Percentiles rank a stretch among this genome's conserved stretches.
These are phyloP conservation scores for Pao palembangensis DNA, from an alignment of 2,113 vertebrate species.

Conservation along the genomic window DNA sequence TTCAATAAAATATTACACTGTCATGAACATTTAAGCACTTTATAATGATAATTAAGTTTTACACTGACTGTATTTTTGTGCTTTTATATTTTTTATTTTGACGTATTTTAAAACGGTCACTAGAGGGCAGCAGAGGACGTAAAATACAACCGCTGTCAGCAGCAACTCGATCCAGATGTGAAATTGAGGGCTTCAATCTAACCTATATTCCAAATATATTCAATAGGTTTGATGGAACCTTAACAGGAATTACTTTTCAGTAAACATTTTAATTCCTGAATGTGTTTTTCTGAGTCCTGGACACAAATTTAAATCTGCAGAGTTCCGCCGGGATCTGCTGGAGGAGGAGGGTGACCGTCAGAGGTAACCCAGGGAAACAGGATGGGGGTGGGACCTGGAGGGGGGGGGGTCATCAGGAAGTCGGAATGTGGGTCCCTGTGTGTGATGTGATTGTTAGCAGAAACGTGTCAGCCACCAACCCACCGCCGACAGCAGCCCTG, in stretches of 20 bases:
- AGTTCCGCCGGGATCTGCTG: constrained; percentile 21
- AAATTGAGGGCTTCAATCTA: constrained; percentile 3
- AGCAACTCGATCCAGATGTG: constrained; percentile 49
- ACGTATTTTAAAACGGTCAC: constrained; percentile 12
- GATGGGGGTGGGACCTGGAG: constrained; percentile 34
- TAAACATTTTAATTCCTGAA: constrained; percentile 2
- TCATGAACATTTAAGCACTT: no score
- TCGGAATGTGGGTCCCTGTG: constrained; percentile 85
- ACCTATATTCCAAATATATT: not conserved
- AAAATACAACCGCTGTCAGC: constrained; percentile 15
- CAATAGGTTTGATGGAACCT: not conserved
- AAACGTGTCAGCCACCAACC: constrained; percentile 85
- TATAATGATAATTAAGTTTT: no score
- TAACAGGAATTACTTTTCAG: constrained; percentile 4
- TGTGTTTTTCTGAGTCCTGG: constrained; percentile 12
- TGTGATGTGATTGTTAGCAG: constrained; percentile 99
- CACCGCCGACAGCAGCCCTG: constrained; percentile 63
- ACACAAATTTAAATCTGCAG: constrained; percentile 17
- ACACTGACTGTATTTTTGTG: not conserved
- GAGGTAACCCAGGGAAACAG: constrained; percentile 40
- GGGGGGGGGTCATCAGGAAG: constrained; percentile 73
- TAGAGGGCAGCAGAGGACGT: constrained; percentile 67
- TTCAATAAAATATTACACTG: no score
- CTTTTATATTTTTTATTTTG: not conserved
- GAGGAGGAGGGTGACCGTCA: constrained; percentile 22